Percentiles rank a stretch among this genome's conserved stretches.
These are phyloP conservation scores for Epizoanthus fatuus DNA, from an alignment of 92 coral and sea anemone species.

Conservation along the genomic window DNA sequence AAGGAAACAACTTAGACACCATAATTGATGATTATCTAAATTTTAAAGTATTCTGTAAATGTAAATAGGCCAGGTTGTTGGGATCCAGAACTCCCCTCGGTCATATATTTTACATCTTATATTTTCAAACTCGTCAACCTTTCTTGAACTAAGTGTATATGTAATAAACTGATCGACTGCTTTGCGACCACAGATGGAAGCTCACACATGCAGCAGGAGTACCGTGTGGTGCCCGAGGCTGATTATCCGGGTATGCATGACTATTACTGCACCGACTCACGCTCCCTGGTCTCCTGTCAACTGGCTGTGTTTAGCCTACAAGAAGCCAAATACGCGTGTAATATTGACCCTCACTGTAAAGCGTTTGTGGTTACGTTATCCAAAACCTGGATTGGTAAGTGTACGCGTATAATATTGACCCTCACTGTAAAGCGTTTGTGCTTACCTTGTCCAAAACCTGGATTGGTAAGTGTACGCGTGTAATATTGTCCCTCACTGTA, in stretches of 20 bases:
- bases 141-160: too few species aligned
- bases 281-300: slow-evolving; percentile 81
- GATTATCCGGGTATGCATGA: slow-evolving; percentile 93
- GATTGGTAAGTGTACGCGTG: slow-evolving; percentile 29
- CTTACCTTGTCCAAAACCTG: too few species aligned
- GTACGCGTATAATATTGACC: slow-evolving; percentile 69
- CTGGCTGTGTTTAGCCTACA: slow-evolving; percentile 77
- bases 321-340: slow-evolving; percentile 89
- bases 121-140: too few species aligned
- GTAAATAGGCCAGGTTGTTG: too few species aligned
- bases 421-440: too few species aligned
- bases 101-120: too few species aligned
- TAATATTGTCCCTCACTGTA: too few species aligned
- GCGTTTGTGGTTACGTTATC: slow-evolving; percentile 86
- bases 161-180: too few species aligned
- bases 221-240: slow-evolving; percentile 64
- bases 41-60: too few species aligned
- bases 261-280: slow-evolving; percentile 80
- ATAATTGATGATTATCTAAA: neutral
- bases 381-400: slow-evolving; percentile 88
- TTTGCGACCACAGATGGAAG: neutral
- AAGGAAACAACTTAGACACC: too few species aligned
- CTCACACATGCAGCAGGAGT: slow-evolving; percentile 3
- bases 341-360: slow-evolving; percentile 70
- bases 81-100: too few species aligned